phyloP scores from a whole-genome alignment of 2,113 vertebrate genomes.

The Petrocephalus microphthalmus region DNA sequence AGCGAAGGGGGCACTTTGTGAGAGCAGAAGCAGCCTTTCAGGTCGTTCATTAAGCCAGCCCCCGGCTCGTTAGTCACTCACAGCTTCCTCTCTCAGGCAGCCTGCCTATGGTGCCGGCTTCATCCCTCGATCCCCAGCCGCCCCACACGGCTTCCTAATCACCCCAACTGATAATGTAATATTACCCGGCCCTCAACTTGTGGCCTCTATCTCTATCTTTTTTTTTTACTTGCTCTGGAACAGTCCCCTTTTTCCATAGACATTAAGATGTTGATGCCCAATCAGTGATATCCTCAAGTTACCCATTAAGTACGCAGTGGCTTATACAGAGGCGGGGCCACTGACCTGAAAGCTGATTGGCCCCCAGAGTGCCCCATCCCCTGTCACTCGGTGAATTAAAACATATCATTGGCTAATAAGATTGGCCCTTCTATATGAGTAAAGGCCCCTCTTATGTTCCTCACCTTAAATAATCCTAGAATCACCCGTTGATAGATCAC shows the following conservation, averaged over 20 bases:
- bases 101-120: background rate
- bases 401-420: background rate
- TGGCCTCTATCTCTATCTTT: background rate
- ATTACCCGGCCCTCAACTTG: background rate
- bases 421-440: background rate
- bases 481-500: background rate
- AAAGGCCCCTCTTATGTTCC: background rate
- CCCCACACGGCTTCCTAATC: slow-evolving; percentile 2
- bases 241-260: background rate
- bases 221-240: background rate
- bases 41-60: background rate
- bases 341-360: background rate
- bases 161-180: background rate
- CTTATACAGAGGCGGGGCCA: background rate
- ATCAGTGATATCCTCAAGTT: background rate
- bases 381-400: background rate
- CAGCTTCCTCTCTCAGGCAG: background rate
- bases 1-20: background rate
- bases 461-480: background rate
- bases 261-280: background rate
- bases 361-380: background rate
- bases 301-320: background rate
- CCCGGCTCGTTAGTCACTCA: background rate
- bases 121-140: background rate
- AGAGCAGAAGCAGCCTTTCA: background rate